Percentiles rank a stretch among this genome's conserved stretches.
Evolutionary conservation across 2,888 invertebrate genomes (phyloP).

Genomic region (Limulus polyphemus): DNA sequence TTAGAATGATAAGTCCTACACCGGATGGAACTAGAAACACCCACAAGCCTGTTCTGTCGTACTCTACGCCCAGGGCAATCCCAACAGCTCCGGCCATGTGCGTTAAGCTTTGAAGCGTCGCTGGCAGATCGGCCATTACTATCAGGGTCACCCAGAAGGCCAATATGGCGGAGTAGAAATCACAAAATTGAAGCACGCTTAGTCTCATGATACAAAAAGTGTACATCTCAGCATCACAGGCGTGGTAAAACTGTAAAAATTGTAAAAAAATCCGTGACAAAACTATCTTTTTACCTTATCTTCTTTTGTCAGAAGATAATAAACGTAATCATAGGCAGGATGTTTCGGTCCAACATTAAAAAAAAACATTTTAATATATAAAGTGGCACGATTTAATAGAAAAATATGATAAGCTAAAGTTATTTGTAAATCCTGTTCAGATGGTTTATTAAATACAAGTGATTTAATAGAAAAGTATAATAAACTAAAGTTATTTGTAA

Average conservation of each 20-base stretch:
- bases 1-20: slow-evolving; percentile 53
- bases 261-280: background rate
- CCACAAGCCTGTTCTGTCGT: slow-evolving; percentile 66
- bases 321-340: no score
- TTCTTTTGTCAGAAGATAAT: no score
- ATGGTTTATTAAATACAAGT: background rate
- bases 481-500: background rate
- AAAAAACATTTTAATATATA: no score
- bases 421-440: background rate
- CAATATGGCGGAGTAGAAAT: slow-evolving; percentile 72
- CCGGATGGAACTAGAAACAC: slow-evolving; percentile 62
- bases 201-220: slow-evolving; percentile 63
- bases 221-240: slow-evolving; percentile 68
- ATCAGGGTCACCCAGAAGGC: slow-evolving; percentile 80
- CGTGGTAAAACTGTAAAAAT: slow-evolving; percentile 60
- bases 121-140: slow-evolving; percentile 61
- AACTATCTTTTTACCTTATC: no score
- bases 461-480: no score
- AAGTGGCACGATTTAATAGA: no score
- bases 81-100: slow-evolving; percentile 64
- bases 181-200: slow-evolving; percentile 68
- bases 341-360: no score
- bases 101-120: slow-evolving; percentile 43
- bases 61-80: slow-evolving; percentile 64
- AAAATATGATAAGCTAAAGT: no score